Percentiles rank a stretch among this genome's conserved stretches.
These are phyloP conservation scores for Trochalopteron elliotii DNA, from an alignment of 2,113 vertebrate species.

Conservation along the genomic window DNA sequence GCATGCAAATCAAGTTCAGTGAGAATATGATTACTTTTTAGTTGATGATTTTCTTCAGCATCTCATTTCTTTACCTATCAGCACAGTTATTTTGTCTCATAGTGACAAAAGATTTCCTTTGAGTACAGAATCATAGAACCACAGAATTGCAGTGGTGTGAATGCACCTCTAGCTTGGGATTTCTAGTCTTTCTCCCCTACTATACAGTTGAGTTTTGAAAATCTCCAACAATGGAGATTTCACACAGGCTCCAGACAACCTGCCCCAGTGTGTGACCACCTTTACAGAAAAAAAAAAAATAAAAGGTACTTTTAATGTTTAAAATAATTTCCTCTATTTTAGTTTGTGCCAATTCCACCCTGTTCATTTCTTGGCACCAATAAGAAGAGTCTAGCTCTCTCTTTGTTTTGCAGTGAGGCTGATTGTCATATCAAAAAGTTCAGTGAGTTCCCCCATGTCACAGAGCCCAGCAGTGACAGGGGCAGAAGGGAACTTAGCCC, in stretches of 20 bases:
- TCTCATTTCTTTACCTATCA: background rate
- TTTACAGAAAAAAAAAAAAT: background rate
- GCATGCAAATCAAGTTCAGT: background rate
- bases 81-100: background rate
- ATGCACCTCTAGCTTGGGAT: background rate
- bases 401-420: background rate
- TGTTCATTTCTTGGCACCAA: background rate
- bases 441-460: background rate
- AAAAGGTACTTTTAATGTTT: background rate
- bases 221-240: background rate
- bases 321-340: background rate
- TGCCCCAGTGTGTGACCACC: fast-evolving
- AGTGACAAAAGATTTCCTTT: background rate
- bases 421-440: background rate
- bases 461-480: background rate
- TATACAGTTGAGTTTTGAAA: background rate
- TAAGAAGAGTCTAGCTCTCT: background rate
- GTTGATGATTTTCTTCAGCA: background rate
- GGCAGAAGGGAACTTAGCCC: background rate
- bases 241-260: background rate
- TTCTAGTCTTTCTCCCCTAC: background rate
- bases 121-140: background rate
- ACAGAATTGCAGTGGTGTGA: background rate
- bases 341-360: background rate
- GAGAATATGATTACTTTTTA: background rate